These are phyloP conservation scores for Anguilla rostrata DNA, from an alignment of 2,113 vertebrate species.

Conservation along the genomic window DNA sequence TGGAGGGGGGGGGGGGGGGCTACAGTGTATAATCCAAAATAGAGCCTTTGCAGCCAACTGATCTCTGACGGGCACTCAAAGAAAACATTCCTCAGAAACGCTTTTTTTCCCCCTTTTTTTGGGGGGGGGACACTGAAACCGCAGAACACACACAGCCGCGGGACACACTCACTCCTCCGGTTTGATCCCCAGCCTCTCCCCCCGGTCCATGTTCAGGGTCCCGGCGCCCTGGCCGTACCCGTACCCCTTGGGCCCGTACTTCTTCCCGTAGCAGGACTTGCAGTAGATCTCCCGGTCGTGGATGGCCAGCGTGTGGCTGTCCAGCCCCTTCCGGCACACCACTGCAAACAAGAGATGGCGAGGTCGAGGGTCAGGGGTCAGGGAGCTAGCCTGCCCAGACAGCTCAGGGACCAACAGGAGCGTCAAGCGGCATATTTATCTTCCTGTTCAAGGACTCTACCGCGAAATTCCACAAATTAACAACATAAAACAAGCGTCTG, in stretches of 20 bases:
- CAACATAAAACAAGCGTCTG: background rate
- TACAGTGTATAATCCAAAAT: background rate
- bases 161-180: slow-evolving; percentile 77
- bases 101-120: too few relatives aligned
- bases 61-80: background rate
- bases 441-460: background rate
- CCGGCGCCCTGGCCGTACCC: slow-evolving; percentile 91
- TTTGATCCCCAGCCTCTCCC: slow-evolving; percentile 90
- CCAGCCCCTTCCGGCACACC: slow-evolving; percentile 90
- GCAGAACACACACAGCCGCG: too few relatives aligned
- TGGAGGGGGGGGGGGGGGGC: too few relatives aligned
- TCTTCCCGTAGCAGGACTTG: slow-evolving; percentile 92
- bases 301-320: slow-evolving; percentile 88
- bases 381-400: background rate
- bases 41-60: background rate
- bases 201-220: slow-evolving; percentile 89
- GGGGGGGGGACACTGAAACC: too few relatives aligned
- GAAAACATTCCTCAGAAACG: background rate
- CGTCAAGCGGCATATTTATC: background rate
- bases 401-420: background rate
- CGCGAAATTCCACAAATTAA: background rate
- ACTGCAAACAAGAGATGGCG: slow-evolving; percentile 60
- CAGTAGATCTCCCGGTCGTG: slow-evolving; percentile 90
- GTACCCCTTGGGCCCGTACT: slow-evolving; percentile 91
- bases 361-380: background rate